phyloP scores from a whole-genome alignment of 1,140 invertebrate species.

The Elymnias hypermnestra region DNA sequence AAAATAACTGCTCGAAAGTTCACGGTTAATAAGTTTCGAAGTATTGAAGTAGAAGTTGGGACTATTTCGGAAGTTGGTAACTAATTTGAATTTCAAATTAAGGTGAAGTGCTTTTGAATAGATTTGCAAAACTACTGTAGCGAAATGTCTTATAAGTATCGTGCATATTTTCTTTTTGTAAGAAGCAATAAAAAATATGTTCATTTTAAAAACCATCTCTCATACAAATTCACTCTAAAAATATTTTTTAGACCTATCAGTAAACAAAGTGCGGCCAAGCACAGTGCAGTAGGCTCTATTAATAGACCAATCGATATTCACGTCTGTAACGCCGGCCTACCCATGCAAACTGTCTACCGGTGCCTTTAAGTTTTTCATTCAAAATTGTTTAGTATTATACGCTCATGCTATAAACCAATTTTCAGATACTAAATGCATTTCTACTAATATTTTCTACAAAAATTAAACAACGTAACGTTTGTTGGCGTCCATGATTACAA shows the following conservation, averaged over 20 bases:
- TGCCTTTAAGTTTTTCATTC: no score
- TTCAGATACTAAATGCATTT: no score
- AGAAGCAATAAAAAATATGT: no score
- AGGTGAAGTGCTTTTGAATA: not conserved
- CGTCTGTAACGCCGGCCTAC: conserved; percentile 1
- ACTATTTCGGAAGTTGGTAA: conserved; percentile 1
- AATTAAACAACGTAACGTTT: no score
- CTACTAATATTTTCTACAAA: no score
- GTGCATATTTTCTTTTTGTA: no score
- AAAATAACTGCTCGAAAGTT: conserved; percentile 4
- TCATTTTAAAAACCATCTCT: no score
- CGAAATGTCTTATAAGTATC: not conserved
- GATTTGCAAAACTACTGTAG: not conserved
- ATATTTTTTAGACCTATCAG: no score
- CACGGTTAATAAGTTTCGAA: conserved; percentile 5
- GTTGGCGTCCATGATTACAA: no score
- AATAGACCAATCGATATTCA: conserved; percentile 5
- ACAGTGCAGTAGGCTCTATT: conserved; percentile 2
- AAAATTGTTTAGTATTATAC: no score
- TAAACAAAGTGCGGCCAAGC: not conserved
- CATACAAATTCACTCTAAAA: no score
- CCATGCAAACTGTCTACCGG: not conserved
- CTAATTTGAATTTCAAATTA: not conserved
- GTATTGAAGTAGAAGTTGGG: not conserved
- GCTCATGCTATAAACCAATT: no score